A percentile compares a stretch with the other conserved stretches of the same genome.
Conservation (phyloP, 1,140 invertebrate genomes). For the Cryptotermes secundus region DNA sequence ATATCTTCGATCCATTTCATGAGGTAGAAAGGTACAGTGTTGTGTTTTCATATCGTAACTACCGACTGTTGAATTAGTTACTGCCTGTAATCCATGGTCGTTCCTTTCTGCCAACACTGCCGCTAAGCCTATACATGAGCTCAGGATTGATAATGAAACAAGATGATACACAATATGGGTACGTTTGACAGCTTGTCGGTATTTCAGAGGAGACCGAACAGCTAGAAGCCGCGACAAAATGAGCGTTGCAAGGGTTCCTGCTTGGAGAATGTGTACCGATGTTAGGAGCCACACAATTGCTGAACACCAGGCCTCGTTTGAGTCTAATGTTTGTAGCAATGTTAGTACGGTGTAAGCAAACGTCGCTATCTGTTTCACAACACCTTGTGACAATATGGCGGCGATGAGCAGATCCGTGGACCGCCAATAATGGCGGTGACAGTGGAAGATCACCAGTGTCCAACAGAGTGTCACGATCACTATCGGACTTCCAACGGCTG, state of each 20-base stretch:
- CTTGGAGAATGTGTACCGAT: constrained; percentile 55
- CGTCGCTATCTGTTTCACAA: constrained; percentile 51
- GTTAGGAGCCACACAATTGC: constrained; percentile 53
- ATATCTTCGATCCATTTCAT: constrained; percentile 51
- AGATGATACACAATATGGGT: constrained; percentile 58
- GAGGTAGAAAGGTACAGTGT: constrained; percentile 49
- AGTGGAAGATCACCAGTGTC: constrained; percentile 54
- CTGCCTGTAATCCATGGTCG: not conserved
- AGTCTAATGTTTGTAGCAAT: constrained; percentile 50
- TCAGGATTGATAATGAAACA: constrained; percentile 53
- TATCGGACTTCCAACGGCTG: constrained; percentile 55
- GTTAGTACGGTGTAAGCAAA: constrained; percentile 52
- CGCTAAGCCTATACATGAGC: constrained; percentile 51
- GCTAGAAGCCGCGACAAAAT: constrained; percentile 53
- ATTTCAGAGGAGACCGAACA: constrained; percentile 50
- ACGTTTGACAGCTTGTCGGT: constrained; percentile 50
- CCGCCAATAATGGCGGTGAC: constrained; percentile 53
- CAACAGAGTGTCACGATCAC: constrained; percentile 52
- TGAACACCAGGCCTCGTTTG: constrained; percentile 45
- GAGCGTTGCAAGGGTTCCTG: constrained; percentile 54
- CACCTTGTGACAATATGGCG: constrained; percentile 50
- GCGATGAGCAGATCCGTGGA: constrained; percentile 58
- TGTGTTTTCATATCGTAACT: constrained; percentile 29
- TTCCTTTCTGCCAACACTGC: constrained; percentile 48
- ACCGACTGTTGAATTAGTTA: constrained; percentile 31